Percentiles rank a stretch among this genome's conserved stretches.
Conservation (phyloP, 2,113 vertebrate species). For the Taxidea taxus region DNA sequence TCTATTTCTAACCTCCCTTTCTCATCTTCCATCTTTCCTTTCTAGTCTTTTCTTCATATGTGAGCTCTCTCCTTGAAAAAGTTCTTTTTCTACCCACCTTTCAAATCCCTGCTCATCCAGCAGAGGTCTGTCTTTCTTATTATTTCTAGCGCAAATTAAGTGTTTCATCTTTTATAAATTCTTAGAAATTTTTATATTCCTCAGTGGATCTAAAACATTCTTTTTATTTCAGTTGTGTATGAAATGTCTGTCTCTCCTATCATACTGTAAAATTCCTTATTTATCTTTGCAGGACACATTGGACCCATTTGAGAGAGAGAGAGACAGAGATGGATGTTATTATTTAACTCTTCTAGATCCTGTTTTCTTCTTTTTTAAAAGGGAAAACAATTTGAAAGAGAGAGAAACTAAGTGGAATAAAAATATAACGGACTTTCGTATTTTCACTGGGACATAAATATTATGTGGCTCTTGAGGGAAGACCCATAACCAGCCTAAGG, state of each 20-base stretch:
- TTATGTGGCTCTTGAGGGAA: background rate
- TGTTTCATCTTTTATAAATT: constrained; percentile 51
- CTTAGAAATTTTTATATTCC: constrained; percentile 34
- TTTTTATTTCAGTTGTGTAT: constrained; percentile 43
- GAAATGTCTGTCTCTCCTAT: constrained; percentile 33
- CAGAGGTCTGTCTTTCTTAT: background rate
- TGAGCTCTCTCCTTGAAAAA: background rate
- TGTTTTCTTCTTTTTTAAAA: background rate
- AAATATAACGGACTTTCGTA: background rate
- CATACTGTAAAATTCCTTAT: background rate
- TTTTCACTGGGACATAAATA: background rate
- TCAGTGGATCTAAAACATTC: constrained; percentile 38
- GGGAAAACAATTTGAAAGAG: background rate
- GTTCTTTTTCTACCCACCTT: background rate
- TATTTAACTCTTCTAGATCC: background rate
- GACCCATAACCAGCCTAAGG: background rate
- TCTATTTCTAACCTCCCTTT: background rate
- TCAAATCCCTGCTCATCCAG: background rate
- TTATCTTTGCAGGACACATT: constrained; percentile 21
- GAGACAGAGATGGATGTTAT: background rate
- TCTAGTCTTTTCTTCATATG: background rate
- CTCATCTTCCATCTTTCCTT: background rate
- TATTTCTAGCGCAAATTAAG: constrained; percentile 38
- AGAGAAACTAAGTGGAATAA: background rate
- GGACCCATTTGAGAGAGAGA: background rate